Conservation (phyloP, 2,113 vertebrate species). For the Marmota monax region DNA sequence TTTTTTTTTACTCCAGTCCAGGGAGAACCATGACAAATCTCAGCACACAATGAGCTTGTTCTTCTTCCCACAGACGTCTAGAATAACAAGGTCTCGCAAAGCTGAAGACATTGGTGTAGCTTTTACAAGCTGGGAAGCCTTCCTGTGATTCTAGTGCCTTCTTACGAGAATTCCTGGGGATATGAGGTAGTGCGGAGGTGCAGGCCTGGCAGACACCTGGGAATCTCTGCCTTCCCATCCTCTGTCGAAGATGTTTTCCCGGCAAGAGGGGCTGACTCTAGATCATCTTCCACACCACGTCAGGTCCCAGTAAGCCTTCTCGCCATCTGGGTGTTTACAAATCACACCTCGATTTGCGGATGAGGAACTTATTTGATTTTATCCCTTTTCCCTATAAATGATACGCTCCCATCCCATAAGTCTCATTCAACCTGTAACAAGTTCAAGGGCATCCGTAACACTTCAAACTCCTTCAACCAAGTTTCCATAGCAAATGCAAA, state of each 20-base stretch:
- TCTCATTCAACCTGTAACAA: conserved; percentile 22
- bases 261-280: neutral
- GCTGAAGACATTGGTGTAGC: neutral
- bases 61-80: conserved; percentile 67
- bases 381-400: conserved; percentile 15
- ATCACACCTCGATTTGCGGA: conserved; percentile 38
- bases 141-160: neutral
- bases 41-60: conserved; percentile 46
- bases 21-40: neutral
- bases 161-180: conserved; percentile 42
- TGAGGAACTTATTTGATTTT: conserved; percentile 54
- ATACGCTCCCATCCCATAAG: neutral
- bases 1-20: neutral
- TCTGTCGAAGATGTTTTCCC: neutral
- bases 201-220: neutral
- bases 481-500: neutral
- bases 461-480: neutral
- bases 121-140: conserved; percentile 68
- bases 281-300: neutral
- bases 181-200: conserved; percentile 23
- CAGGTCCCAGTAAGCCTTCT: neutral
- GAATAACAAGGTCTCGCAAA: conserved; percentile 50
- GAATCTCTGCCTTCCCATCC: conserved; percentile 12
- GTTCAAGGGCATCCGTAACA: neutral
- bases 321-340: conserved; percentile 7